Base-by-base conservation (phyloP, 2,113 vertebrate genomes). In the Muscicapa adusta region DNA sequence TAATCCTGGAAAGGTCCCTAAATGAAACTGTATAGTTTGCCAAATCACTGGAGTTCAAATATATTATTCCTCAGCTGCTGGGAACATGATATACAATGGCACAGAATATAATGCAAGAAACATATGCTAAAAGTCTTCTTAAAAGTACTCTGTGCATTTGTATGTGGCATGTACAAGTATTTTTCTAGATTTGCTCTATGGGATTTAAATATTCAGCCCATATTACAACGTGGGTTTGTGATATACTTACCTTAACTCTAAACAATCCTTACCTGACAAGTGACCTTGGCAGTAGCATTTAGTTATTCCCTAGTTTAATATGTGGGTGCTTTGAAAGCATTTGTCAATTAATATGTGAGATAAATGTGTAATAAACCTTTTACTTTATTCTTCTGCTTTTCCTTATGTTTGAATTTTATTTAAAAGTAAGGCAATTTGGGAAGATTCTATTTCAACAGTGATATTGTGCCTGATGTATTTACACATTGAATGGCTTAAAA, bases 51-150 rank as follows among this genome's bases (percentile, higher is more conserved):
- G 68, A 88, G 82, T 81, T 90, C 68, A 45, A 67, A 71, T 67
- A 71, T 36, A 92, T 95, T 96, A 94, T 81, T 86, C 60, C 63
- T 94, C 40, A 76, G 85, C 91, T 1, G 3, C 95, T 6, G 22
- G 68, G 91, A 88, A 88, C 60, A 34, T 1, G 40, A 88, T 71
- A 80, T 28, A 83, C 63, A 94, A 86, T 91, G 79, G 85, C 56
- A 86, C 18, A 71, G 85, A 90, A 70, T 56, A 92, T 83, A 96
- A 94, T 83, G 89, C 72, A 93, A 84, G 79, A 93, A 94, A 94
- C 82, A 67, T 67, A 96, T 40, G 72, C 36, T 76, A 61, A 81
- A 96, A 53, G 65, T 85, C 85, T 88, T 91, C 73, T 86, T 25
- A 94, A 70, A 74, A 81, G 61, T 70, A 53, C 10, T 83, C 61